Evolutionary conservation across 2,797 vertebrate species (phyloP), one percentile per base, ranked within the genome.

Genomic region (Xenentodon cancila): DNA sequence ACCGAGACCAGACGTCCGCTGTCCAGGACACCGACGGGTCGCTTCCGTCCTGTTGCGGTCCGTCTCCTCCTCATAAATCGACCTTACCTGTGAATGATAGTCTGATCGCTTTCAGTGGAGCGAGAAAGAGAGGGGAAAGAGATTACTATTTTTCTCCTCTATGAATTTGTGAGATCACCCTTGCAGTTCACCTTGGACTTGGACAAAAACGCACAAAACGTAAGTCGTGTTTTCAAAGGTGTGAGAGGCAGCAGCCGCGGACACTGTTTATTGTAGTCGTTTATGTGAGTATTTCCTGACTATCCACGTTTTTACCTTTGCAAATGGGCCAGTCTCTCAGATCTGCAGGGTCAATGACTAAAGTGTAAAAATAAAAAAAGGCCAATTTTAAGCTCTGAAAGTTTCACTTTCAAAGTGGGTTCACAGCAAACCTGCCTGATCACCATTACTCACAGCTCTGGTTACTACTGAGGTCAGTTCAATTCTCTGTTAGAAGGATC

Each of bases 121-220:
- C 18, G 53, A 13, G 58, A 45, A 44, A 45, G 4, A 5, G 9
- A 19, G 6, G 32, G 48, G 37, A 50, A 20, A 12, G 40, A 45
- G 51, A 64, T 75, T 13, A 68, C 71, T 77, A 75, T 49, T 18
- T 18, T 3, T 20, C 13, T 49, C 22, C 27, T 50, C 21, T 46
- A 54, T 49, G 73, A 19, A 62, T 73, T 4, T 53, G 22, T 48
- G 65, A 73, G 56, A 60, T 84, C 82, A 85, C 79, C 83, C 84
- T 84, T 82, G 52, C 63, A 68, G 69, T 83, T 90, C 88, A 90
- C 88, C 86, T 90, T 86, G 89, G 84, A 77, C 53, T 69, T 45
- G 37, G 12, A 37, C 15, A 20, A 54, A 46, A 43, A 66, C 69
- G 59, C 60, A 20, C 11, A 18, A 64, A 67, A 85, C 88, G 90